Conservation (phyloP, 2,113 vertebrate genomes). For the Dipodomys merriami region DNA sequence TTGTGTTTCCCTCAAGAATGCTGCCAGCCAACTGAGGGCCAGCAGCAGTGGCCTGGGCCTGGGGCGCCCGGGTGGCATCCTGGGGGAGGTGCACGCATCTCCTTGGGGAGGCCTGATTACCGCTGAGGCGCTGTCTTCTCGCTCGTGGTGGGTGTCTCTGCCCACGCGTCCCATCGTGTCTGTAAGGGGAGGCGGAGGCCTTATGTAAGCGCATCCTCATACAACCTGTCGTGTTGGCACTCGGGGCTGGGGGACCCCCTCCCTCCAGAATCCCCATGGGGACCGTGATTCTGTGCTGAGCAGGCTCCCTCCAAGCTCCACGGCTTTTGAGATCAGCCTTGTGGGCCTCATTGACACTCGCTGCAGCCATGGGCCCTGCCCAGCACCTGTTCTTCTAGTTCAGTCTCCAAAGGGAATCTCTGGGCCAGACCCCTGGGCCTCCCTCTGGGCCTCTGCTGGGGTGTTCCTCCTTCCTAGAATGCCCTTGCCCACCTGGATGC, state of each 20-base stretch:
- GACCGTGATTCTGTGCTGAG: not conserved
- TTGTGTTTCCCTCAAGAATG: not conserved
- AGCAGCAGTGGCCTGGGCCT: not conserved
- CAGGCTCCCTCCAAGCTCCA: not conserved
- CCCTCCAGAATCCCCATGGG: not conserved
- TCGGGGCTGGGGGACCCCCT: conserved; percentile 28
- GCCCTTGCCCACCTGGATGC: not conserved
- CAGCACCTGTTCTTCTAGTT: not conserved
- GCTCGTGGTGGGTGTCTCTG: conserved; percentile 69
- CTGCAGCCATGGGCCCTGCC: not conserved
- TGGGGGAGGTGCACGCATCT: not conserved
- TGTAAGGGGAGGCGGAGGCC: conserved; percentile 56
- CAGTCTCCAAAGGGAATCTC: too few relatives aligned
- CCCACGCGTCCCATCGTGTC: conserved; percentile 66
- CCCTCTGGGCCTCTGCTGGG: not conserved
- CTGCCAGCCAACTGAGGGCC: not conserved
- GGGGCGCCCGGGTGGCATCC: not conserved
- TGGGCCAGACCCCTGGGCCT: not conserved
- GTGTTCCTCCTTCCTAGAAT: not conserved
- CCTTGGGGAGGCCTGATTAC: conserved; percentile 46
- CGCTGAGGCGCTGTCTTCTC: conserved; percentile 58
- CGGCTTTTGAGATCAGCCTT: not conserved
- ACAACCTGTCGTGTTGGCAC: conserved; percentile 63
- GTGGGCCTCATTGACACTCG: not conserved
- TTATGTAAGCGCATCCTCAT: conserved; percentile 77